phyloP scores from a whole-genome alignment of 2,797 vertebrate species.

The Hypotaenidia okinawae region DNA sequence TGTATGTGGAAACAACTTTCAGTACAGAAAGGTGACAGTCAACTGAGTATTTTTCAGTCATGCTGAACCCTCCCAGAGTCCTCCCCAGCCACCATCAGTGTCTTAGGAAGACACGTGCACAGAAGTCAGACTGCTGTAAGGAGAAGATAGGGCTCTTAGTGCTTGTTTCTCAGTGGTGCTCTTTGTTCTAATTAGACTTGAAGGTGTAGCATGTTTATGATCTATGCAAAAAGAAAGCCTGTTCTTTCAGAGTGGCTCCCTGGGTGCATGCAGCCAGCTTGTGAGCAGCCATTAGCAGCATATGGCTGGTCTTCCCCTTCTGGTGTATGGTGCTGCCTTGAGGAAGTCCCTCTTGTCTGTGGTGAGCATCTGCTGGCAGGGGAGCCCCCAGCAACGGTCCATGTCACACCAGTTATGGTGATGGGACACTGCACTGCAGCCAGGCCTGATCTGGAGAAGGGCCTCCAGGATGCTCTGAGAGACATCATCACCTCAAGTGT shows the following conservation, averaged over 20 bases:
- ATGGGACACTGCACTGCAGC: background rate
- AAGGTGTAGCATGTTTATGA: background rate
- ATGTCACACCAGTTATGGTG: accelerated
- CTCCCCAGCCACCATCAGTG: background rate
- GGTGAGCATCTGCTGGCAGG: background rate
- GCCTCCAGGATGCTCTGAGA: background rate
- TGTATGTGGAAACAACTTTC: background rate
- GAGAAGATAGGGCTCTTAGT: background rate
- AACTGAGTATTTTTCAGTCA: background rate
- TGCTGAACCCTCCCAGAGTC: background rate
- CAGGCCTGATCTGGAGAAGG: background rate
- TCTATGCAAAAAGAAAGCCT: background rate
- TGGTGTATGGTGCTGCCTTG: background rate
- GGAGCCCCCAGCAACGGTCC: accelerated
- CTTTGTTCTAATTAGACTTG: background rate
- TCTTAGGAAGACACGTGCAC: background rate
- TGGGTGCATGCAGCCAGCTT: background rate
- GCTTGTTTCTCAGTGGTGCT: background rate
- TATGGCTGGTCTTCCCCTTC: background rate
- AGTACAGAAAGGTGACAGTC: background rate
- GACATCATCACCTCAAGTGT: background rate
- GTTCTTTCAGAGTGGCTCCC: background rate
- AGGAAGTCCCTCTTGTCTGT: background rate
- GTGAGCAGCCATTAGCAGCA: background rate
- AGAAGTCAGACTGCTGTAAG: background rate